Evolutionary conservation across 2,797 vertebrate genomes (phyloP).

Genomic region (Sebastes iracundus): DNA sequence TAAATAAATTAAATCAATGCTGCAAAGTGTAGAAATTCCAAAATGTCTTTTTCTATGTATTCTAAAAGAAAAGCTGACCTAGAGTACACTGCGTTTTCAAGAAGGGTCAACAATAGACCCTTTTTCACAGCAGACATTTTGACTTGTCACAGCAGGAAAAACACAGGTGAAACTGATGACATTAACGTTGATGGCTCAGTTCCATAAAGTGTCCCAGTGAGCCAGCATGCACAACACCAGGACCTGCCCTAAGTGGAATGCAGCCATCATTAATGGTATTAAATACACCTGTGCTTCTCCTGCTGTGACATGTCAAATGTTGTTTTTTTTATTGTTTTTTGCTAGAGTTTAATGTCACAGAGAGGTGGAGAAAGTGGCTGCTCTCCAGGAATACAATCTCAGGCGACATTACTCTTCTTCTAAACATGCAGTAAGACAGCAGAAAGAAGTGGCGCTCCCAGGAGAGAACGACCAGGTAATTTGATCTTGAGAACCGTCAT

Average conservation of each 20-base stretch:
- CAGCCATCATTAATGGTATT: no score
- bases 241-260: no score
- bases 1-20: no score
- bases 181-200: no score
- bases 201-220: no score
- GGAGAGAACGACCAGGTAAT: not conserved
- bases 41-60: not conserved
- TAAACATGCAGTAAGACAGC: not conserved
- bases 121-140: no score
- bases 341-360: not conserved
- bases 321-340: not conserved
- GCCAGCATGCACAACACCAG: no score
- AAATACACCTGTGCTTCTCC: no score
- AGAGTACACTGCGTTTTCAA: not conserved
- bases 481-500: not conserved
- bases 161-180: no score
- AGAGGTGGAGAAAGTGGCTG: not conserved
- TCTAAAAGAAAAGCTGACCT: not conserved
- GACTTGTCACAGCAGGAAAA: no score
- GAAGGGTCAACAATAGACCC: not conserved
- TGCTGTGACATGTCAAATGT: no score
- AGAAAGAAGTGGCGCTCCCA: not conserved
- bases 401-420: not conserved
- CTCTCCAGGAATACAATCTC: not conserved
- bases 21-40: not conserved